Conservation (phyloP, 2,888 invertebrate genomes). For the Luffia ferchaultella region DNA sequence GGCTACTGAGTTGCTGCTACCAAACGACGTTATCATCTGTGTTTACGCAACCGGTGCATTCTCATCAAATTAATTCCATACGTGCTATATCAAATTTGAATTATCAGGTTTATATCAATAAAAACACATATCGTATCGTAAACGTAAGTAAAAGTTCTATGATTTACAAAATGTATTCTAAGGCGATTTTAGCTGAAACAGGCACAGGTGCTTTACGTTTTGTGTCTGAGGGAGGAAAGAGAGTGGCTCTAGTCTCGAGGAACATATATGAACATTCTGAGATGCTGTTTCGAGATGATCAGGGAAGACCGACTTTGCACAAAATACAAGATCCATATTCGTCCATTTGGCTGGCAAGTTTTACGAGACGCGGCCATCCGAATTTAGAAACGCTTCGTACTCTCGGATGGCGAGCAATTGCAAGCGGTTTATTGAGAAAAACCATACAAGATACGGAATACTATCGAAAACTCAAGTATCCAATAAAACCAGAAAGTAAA, state of each 20-base stretch:
- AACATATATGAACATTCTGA: not conserved
- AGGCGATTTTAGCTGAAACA: not conserved
- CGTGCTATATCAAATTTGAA: slow-evolving; percentile 1
- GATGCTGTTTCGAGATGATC: not conserved
- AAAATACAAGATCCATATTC: slow-evolving; percentile 2
- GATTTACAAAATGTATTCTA: not conserved
- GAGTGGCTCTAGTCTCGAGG: slow-evolving; percentile 2
- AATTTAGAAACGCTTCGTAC: not conserved
- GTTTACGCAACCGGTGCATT: slow-evolving; percentile 1
- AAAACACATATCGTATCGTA: not conserved
- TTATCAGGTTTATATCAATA: slow-evolving; percentile 1
- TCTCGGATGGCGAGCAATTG: not conserved
- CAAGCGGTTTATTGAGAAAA: not conserved
- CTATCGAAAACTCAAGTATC: not conserved
- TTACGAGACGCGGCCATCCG: not conserved
- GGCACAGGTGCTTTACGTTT: not conserved
- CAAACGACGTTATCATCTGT: slow-evolving; percentile 2
- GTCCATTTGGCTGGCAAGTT: slow-evolving; percentile 4
- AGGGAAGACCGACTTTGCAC: not conserved
- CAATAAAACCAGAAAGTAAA: not conserved
- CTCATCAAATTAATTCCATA: slow-evolving; percentile 5
- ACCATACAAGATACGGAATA: not conserved
- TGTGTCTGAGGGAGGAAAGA: slow-evolving; percentile 3
- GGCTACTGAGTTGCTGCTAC: slow-evolving; percentile 1
- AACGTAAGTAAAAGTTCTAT: not conserved